Evolutionary conservation across 1,140 invertebrate species (phyloP).

Genomic region (Euura lappo): DNA sequence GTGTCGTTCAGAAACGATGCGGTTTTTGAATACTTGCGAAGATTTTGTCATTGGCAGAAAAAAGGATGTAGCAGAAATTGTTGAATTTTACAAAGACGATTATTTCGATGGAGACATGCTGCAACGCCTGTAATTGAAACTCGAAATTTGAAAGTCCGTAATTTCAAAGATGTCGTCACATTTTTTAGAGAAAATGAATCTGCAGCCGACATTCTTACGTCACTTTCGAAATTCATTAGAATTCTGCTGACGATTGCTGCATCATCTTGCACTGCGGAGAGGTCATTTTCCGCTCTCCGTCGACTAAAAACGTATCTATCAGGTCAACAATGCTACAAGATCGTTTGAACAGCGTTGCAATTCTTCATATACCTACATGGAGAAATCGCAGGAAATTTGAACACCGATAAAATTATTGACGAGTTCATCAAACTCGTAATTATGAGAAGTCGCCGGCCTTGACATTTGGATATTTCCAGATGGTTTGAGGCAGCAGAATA

Average conservation of each 20-base stretch:
- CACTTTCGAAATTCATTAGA: slow-evolving; percentile 19
- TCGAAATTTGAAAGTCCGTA: not conserved
- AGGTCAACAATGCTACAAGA: slow-evolving; percentile 28
- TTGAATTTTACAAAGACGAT: slow-evolving; percentile 18
- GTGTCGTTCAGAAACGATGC: slow-evolving; percentile 13
- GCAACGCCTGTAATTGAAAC: slow-evolving; percentile 3
- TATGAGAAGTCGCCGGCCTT: not conserved
- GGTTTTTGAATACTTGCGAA: slow-evolving; percentile 11
- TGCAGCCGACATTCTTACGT: slow-evolving; percentile 9
- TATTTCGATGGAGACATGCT: slow-evolving; percentile 14
- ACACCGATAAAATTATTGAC: slow-evolving; percentile 20
- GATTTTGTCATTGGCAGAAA: slow-evolving; percentile 1
- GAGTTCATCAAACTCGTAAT: not conserved
- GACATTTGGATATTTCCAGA: too few relatives aligned
- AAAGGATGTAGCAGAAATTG: slow-evolving; percentile 1
- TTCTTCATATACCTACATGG: slow-evolving; percentile 25
- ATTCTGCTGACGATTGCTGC: slow-evolving; percentile 26
- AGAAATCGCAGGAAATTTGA: slow-evolving; percentile 19
- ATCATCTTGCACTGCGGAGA: slow-evolving; percentile 26
- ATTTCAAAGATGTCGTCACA: slow-evolving; percentile 15
- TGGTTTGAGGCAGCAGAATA: too few relatives aligned
- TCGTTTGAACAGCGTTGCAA: slow-evolving; percentile 25
- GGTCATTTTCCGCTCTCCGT: slow-evolving; percentile 24
- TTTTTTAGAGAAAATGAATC: slow-evolving; percentile 16
- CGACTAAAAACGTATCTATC: slow-evolving; percentile 28